Evolutionary conservation across 37 sponge, comb jelly and placozoan species (phyloP).

Genomic region (Halichondria panicea): DNA sequence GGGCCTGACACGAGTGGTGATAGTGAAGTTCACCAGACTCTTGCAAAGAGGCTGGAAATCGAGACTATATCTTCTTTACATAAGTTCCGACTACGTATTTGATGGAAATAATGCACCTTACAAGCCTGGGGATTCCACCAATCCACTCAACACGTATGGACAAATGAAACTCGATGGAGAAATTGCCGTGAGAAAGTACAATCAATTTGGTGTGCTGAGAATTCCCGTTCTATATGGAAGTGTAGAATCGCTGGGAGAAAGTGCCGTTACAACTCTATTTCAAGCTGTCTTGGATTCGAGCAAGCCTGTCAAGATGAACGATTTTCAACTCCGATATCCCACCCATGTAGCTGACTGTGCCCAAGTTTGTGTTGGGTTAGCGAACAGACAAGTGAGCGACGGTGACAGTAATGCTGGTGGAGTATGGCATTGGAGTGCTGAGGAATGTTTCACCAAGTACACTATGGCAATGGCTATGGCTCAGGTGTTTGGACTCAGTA

Average conservation of each 20-base stretch:
- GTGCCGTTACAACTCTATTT: slow-evolving; percentile 79
- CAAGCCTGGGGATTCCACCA: slow-evolving; percentile 44
- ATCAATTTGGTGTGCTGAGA: slow-evolving; percentile 48
- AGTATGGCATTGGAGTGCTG: slow-evolving; percentile 76
- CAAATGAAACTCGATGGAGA: slow-evolving; percentile 71
- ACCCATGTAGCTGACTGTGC: slow-evolving; percentile 80
- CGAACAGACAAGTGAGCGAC: slow-evolving; percentile 29
- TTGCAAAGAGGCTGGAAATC: too few relatives aligned
- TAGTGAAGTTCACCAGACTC: too few relatives aligned
- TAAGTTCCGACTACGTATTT: slow-evolving; percentile 89
- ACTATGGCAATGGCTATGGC: slow-evolving; percentile 76
- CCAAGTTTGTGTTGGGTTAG: slow-evolving; percentile 52
- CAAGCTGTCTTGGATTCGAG: slow-evolving; percentile 33
- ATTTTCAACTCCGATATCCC: slow-evolving; percentile 81
- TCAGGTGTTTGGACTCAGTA: slow-evolving; percentile 45
- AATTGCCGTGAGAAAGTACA: slow-evolving; percentile 24
- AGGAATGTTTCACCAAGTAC: slow-evolving; percentile 79
- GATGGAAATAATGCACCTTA: slow-evolving; percentile 83
- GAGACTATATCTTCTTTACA: slow-evolving; percentile 57
- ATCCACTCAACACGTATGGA: slow-evolving; percentile 86
- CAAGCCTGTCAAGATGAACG: slow-evolving; percentile 55
- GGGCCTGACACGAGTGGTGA: too few relatives aligned
- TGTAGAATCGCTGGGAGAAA: slow-evolving; percentile 71
- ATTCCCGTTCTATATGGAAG: slow-evolving; percentile 84
- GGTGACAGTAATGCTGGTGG: slow-evolving; percentile 35